A percentile compares a stretch with the other conserved stretches of the same genome.
Conservation (phyloP, 2,797 vertebrate species). For the Harpagifer antarcticus region DNA sequence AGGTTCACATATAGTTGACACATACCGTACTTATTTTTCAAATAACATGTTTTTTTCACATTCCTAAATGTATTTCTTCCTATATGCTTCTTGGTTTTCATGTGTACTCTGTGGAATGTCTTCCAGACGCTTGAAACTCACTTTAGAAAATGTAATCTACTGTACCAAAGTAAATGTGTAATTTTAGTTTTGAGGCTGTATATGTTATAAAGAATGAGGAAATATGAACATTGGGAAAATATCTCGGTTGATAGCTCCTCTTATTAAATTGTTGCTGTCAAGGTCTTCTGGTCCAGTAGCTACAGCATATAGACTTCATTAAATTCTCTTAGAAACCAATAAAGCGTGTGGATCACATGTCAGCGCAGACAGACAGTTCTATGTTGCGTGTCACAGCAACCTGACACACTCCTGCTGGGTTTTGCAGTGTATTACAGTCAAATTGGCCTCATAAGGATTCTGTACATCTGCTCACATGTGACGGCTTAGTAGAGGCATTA, state of each 20-base stretch:
- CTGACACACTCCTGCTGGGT: neutral
- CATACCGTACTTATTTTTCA: neutral
- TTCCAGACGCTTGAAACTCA: constrained; percentile 1
- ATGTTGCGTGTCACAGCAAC: constrained; percentile 1
- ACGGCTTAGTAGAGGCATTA: neutral
- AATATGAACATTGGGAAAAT: constrained; percentile 6
- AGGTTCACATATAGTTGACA: neutral
- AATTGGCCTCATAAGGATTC: constrained; percentile 1
- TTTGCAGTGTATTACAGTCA: neutral
- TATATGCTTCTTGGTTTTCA: constrained; percentile 3
- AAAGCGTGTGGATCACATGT: constrained; percentile 13
- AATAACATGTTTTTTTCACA: neutral
- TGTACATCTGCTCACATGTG: neutral
- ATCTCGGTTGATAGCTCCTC: constrained; percentile 5
- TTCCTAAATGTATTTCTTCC: neutral
- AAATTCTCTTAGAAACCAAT: constrained; percentile 28
- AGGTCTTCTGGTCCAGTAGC: constrained; percentile 1
- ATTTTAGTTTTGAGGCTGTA: neutral
- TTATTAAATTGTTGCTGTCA: constrained; percentile 22
- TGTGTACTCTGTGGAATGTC: constrained; percentile 6
- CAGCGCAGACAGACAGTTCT: neutral
- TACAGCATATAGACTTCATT: constrained; percentile 26
- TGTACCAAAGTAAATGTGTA: neutral
- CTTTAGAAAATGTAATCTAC: constrained; percentile 7
- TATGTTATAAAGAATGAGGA: constrained; percentile 2